Percentiles rank a stretch among this genome's conserved stretches.
Conservation (phyloP, 2,797 vertebrate genomes). For the Phylloscopus collybita region DNA sequence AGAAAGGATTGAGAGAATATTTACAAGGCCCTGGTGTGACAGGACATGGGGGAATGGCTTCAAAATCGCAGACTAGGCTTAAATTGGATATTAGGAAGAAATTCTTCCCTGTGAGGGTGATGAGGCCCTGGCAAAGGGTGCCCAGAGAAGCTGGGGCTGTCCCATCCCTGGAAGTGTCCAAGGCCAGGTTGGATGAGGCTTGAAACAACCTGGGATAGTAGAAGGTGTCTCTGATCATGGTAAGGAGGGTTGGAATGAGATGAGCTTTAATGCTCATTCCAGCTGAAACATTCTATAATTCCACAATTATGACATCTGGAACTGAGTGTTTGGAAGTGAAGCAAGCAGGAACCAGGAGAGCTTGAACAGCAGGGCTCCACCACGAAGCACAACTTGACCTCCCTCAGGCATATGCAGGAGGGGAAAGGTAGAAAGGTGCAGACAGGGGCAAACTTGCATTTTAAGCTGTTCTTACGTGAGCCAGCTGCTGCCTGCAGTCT, state of each 20-base stretch:
- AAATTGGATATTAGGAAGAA: neutral
- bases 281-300: neutral
- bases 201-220: neutral
- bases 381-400: fast-evolving
- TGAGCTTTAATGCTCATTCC: neutral
- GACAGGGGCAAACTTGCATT: neutral
- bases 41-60: neutral
- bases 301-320: neutral
- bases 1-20: neutral
- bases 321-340: neutral
- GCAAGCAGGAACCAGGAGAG: neutral
- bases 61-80: neutral
- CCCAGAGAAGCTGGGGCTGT: neutral
- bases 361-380: neutral
- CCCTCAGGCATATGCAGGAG: neutral
- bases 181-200: fast-evolving
- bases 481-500: neutral
- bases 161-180: neutral
- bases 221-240: fast-evolving
- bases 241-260: neutral
- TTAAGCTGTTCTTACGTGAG: neutral
- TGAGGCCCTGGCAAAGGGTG: fast-evolving
- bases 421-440: neutral
- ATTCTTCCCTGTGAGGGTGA: neutral
- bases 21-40: neutral